A percentile compares a stretch with the other conserved stretches of the same genome.
Conservation (phyloP, 2,113 vertebrate genomes). For the Tachuris rubrigastra region DNA sequence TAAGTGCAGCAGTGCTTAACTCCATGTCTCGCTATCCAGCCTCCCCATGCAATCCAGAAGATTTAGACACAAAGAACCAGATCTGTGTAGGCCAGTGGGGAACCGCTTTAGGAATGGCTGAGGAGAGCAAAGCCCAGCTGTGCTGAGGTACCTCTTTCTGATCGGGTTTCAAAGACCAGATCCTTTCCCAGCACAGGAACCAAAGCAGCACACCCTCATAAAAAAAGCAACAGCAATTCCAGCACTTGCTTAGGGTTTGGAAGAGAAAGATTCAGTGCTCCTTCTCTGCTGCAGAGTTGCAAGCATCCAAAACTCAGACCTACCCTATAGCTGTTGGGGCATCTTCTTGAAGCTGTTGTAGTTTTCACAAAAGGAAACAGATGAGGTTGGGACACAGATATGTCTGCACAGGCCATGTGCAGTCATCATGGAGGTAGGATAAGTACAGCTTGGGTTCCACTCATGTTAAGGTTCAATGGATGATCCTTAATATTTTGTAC, state of each 20-base stretch:
- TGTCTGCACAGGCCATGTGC: accelerated
- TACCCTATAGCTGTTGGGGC: neutral
- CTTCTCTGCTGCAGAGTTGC: neutral
- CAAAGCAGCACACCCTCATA: neutral
- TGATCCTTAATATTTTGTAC: neutral
- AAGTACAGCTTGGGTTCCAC: neutral
- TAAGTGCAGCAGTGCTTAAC: slow-evolving; percentile 3
- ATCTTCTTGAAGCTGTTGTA: neutral
- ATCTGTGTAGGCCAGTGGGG: slow-evolving; percentile 17
- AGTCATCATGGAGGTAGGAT: neutral
- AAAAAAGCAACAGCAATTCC: neutral
- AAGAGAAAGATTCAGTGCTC: neutral
- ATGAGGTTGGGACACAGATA: neutral
- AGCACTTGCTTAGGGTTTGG: neutral
- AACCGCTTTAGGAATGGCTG: slow-evolving; percentile 11
- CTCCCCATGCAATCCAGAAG: neutral
- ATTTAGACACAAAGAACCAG: slow-evolving; percentile 52
- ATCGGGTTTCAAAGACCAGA: slow-evolving; percentile 39
- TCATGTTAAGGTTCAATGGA: neutral
- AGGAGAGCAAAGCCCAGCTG: slow-evolving; percentile 48
- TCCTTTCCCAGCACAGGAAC: slow-evolving; percentile 13
- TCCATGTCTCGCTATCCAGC: neutral
- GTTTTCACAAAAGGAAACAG: neutral
- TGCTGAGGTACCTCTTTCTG: slow-evolving; percentile 42
- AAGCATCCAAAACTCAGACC: neutral